These are phyloP conservation scores for Tillus elongatus DNA, from an alignment of 2,888 invertebrate genomes.

Conservation along the genomic window DNA sequence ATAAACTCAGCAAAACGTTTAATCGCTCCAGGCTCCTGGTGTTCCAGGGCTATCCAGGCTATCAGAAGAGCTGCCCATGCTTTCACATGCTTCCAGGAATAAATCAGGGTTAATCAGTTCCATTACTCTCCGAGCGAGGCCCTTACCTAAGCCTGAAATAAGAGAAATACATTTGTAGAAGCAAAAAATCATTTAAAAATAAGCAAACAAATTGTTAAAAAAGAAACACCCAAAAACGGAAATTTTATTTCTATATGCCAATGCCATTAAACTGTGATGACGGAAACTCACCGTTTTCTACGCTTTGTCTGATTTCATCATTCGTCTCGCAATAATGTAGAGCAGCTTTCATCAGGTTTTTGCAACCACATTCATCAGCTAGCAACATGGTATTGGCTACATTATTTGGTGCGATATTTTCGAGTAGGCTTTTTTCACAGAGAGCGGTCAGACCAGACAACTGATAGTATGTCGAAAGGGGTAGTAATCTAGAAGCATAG, in stretches of 20 bases:
- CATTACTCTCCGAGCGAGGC: conserved; percentile 50
- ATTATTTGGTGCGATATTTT: conserved; percentile 46
- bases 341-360: conserved; percentile 44
- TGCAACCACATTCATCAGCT: conserved; percentile 48
- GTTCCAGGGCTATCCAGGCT: conserved; percentile 36
- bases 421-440: conserved; percentile 47
- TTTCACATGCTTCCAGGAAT: conserved; percentile 44
- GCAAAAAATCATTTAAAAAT: no score
- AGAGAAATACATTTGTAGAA: conserved; percentile 8
- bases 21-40: conserved; percentile 31
- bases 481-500: conserved; percentile 43
- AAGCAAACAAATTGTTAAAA: conserved; percentile 12
- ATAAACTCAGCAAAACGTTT: no score
- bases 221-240: no score
- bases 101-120: conserved; percentile 49
- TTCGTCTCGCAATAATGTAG: conserved; percentile 47
- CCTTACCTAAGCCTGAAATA: conserved; percentile 41
- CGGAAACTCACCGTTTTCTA: conserved; percentile 37
- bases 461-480: conserved; percentile 42
- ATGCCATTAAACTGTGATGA: no score
- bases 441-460: conserved; percentile 45
- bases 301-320: conserved; percentile 36
- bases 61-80: conserved; percentile 39
- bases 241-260: no score
- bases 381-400: conserved; percentile 46